phyloP scores from a whole-genome alignment of 2,888 invertebrate species.

The Trimorus sp. region DNA sequence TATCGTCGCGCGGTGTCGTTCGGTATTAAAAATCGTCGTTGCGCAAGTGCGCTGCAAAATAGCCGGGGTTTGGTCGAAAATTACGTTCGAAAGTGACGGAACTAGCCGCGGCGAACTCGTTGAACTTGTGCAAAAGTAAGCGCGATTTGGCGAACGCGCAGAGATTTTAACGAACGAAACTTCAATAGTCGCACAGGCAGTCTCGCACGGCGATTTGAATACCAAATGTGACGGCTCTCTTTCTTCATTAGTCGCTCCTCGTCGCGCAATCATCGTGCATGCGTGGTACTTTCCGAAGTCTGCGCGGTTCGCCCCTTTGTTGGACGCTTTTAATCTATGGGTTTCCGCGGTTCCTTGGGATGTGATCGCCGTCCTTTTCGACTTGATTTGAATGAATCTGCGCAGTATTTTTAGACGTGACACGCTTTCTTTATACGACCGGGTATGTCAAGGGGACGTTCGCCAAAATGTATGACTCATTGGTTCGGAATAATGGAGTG shows the following conservation, averaged over 20 bases:
- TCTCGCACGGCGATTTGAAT: conserved; percentile 75
- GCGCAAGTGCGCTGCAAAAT: too few species aligned
- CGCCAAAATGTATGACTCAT: conserved; percentile 37
- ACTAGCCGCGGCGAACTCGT: not conserved
- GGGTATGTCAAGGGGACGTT: conserved; percentile 32
- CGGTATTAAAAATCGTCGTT: too few species aligned
- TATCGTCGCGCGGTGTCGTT: too few species aligned
- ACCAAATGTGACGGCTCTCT: conserved; percentile 72
- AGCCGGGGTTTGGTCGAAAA: not conserved
- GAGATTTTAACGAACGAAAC: conserved; percentile 69
- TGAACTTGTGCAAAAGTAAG: conserved; percentile 13
- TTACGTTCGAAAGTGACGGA: conserved; percentile 15
- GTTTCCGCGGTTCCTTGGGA: conserved; percentile 38
- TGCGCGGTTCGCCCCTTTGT: conserved; percentile 4
- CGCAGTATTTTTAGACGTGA: conserved; percentile 77
- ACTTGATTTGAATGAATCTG: conserved; percentile 72
- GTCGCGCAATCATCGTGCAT: conserved; percentile 72
- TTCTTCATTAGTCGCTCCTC: conserved; percentile 51
- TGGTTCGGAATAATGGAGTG: conserved; percentile 21
- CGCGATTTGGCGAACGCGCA: conserved; percentile 32
- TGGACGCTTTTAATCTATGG: conserved; percentile 62
- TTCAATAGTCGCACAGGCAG: conserved; percentile 70
- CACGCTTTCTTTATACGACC: conserved; percentile 70
- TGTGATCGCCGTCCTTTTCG: conserved; percentile 29
- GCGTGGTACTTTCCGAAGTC: conserved; percentile 59